Percentiles rank a stretch among this genome's conserved stretches.
Conservation (phyloP, 2,888 invertebrate genomes). For the Anodontia alba region DNA sequence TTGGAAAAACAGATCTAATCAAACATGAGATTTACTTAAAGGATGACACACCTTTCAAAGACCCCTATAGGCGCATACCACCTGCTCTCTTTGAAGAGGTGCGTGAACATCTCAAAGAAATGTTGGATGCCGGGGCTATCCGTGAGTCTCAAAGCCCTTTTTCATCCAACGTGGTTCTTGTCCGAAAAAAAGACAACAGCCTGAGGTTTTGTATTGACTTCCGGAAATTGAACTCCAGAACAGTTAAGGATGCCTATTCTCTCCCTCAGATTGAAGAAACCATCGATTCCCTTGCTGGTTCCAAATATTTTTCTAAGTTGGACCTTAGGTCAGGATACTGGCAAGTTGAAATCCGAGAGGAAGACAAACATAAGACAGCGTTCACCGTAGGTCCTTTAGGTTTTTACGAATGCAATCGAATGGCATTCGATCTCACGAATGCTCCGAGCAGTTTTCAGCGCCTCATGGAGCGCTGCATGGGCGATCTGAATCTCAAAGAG, state of each 20-base stretch:
- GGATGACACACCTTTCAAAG: neutral
- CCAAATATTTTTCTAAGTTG: neutral
- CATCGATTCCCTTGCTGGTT: neutral
- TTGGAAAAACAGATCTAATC: neutral
- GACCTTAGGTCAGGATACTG: neutral
- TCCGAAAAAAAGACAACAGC: neutral
- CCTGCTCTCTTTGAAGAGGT: slow-evolving; percentile 1
- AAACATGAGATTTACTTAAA: neutral
- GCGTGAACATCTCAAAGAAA: neutral
- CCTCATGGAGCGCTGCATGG: neutral
- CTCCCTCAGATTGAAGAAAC: neutral
- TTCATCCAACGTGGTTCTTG: neutral
- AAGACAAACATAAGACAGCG: neutral
- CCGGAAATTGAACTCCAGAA: neutral
- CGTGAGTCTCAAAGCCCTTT: neutral
- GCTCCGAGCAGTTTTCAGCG: neutral
- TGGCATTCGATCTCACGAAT: too few relatives aligned
- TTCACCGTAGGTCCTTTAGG: neutral
- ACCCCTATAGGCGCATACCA: neutral
- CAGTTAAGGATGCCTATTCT: neutral
- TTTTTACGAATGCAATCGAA: too few relatives aligned
- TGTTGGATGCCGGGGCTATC: neutral
- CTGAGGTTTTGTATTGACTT: neutral
- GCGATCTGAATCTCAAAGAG: neutral
- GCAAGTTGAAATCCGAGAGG: neutral